Evolutionary conservation across 2,888 invertebrate genomes (phyloP).

Genomic region (Globia sparganii): DNA sequence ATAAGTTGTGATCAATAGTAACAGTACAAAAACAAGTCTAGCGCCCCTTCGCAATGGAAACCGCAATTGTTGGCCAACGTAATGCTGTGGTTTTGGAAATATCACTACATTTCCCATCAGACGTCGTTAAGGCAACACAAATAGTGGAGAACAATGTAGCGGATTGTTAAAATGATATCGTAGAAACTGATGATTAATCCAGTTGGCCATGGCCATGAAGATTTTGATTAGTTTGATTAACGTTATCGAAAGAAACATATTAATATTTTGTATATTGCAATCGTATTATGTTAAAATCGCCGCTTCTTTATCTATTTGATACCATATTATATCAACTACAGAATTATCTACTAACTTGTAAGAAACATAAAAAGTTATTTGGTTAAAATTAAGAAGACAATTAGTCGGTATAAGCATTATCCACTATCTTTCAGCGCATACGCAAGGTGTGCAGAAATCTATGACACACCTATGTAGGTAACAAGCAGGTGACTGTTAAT

Average conservation of each 20-base stretch:
- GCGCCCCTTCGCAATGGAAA: conserved; percentile 43
- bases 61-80: conserved; percentile 48
- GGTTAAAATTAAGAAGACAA: conserved; percentile 6
- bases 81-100: conserved; percentile 51
- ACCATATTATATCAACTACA: conserved; percentile 11
- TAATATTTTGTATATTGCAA: neutral
- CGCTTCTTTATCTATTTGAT: conserved; percentile 19
- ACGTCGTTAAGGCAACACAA: conserved; percentile 13
- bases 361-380: conserved; percentile 8
- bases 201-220: neutral
- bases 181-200: conserved; percentile 4
- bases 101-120: conserved; percentile 38
- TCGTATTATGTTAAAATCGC: neutral
- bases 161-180: neutral
- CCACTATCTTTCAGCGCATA: conserved; percentile 10
- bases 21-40: conserved; percentile 46
- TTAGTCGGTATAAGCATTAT: conserved; percentile 9
- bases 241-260: conserved; percentile 17
- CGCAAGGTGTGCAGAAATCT: conserved; percentile 41
- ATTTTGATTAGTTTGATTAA: conserved; percentile 20
- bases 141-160: conserved; percentile 9
- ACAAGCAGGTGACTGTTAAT: conserved; percentile 33
- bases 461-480: conserved; percentile 3
- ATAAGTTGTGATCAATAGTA: conserved; percentile 20
- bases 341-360: conserved; percentile 4